These are phyloP conservation scores for Meganola albula DNA, from an alignment of 2,888 invertebrate species.

Conservation along the genomic window DNA sequence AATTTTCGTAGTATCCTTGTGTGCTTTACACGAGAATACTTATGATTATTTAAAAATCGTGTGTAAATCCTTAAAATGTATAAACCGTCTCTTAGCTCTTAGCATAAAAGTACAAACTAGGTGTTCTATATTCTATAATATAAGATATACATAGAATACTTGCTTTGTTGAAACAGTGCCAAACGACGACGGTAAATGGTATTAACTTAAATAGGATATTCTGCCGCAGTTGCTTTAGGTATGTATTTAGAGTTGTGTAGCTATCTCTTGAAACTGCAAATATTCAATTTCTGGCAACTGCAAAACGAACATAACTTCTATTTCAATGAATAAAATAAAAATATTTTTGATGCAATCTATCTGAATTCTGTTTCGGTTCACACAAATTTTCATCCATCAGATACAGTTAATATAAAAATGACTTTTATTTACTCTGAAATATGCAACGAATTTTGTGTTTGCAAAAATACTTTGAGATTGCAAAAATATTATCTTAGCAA, in stretches of 20 bases:
- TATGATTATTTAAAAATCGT: too few species aligned
- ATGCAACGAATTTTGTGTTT: too few species aligned
- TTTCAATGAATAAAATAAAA: neutral
- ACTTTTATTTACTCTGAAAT: too few species aligned
- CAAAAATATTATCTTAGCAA: slow-evolving; percentile 3
- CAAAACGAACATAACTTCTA: slow-evolving; percentile 12
- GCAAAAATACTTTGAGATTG: neutral
- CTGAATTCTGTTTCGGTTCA: neutral
- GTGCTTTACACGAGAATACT: too few species aligned
- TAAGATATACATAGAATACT: slow-evolving; percentile 18
- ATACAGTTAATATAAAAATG: too few species aligned
- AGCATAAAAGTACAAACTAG: neutral
- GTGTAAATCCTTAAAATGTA: too few species aligned
- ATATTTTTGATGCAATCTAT: neutral
- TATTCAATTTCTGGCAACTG: slow-evolving; percentile 9
- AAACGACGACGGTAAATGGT: slow-evolving; percentile 29
- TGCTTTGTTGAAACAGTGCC: slow-evolving; percentile 30
- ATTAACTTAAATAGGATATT: slow-evolving; percentile 31
- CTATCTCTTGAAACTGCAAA: slow-evolving; percentile 17
- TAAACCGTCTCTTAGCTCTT: too few species aligned
- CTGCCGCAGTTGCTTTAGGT: slow-evolving; percentile 24
- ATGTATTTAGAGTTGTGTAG: slow-evolving; percentile 17
- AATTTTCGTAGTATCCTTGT: too few species aligned
- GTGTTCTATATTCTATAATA: too few species aligned
- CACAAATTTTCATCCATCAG: too few species aligned